Evolutionary conservation across 2,113 vertebrate species (phyloP).

Genomic region (Bubalus kerabau): DNA sequence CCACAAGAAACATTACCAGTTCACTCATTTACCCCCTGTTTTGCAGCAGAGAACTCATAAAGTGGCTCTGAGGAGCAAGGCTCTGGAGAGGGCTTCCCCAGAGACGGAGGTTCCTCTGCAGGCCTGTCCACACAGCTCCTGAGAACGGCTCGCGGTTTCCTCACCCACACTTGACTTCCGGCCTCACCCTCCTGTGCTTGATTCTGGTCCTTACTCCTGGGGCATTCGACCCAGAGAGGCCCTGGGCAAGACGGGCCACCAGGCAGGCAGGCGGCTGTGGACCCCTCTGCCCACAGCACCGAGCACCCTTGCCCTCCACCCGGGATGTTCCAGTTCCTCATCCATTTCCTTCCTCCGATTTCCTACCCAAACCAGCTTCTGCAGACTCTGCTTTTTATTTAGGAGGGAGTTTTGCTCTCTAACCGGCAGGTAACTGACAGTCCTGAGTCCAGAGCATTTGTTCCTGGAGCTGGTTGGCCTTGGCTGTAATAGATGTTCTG

Average conservation of each 20-base stretch:
- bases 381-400: background rate
- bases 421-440: background rate
- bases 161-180: rapidly evolving
- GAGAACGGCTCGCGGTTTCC: rapidly evolving
- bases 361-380: too few species aligned
- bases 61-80: too few species aligned
- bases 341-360: rapidly evolving
- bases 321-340: rapidly evolving
- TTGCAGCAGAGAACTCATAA: background rate
- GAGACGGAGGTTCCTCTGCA: background rate
- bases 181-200: rapidly evolving
- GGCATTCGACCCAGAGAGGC: background rate
- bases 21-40: background rate
- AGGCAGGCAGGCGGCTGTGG: rapidly evolving
- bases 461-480: background rate
- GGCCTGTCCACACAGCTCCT: rapidly evolving
- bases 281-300: background rate
- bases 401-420: background rate
- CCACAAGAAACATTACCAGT: background rate
- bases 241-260: background rate
- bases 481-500: background rate
- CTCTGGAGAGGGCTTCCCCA: background rate
- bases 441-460: background rate
- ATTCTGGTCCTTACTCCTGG: background rate
- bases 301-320: rapidly evolving